These are phyloP conservation scores for Ceryle rudis DNA, from an alignment of 2,797 vertebrate species.

Conservation along the genomic window DNA sequence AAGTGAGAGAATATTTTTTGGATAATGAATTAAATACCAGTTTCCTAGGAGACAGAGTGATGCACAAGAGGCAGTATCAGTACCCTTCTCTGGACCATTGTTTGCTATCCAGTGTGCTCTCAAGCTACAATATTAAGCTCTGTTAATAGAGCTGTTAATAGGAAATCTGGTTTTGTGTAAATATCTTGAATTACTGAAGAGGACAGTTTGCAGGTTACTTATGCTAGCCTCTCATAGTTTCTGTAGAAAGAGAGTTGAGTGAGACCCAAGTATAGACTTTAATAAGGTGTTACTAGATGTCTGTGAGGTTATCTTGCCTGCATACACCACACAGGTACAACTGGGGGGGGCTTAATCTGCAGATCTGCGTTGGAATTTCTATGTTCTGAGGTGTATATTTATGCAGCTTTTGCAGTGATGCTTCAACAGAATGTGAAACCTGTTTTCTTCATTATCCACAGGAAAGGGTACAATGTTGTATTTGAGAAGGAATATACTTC, in stretches of 20 bases:
- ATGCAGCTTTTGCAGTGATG: neutral
- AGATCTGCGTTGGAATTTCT: neutral
- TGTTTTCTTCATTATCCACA: neutral
- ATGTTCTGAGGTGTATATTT: neutral
- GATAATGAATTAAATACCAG: neutral
- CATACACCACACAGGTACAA: neutral
- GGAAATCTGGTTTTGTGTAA: neutral
- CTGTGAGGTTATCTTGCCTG: neutral
- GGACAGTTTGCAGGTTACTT: neutral
- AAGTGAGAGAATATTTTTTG: neutral
- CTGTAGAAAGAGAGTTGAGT: neutral
- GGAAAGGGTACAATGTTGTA: neutral
- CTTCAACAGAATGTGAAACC: neutral
- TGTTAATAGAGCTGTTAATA: neutral
- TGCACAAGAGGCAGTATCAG: neutral
- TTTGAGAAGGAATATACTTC: neutral
- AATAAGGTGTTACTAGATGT: neutral
- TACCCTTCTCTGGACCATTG: neutral
- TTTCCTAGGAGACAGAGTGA: neutral
- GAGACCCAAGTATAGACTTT: neutral
- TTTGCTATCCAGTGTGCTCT: neutral
- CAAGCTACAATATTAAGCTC: neutral
- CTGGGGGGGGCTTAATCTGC: neutral
- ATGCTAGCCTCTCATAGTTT: neutral
- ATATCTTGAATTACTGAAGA: neutral